Percentiles rank a stretch among this genome's conserved stretches.
Conservation (phyloP, 2,113 vertebrate species). For the Tyrannus savana region DNA sequence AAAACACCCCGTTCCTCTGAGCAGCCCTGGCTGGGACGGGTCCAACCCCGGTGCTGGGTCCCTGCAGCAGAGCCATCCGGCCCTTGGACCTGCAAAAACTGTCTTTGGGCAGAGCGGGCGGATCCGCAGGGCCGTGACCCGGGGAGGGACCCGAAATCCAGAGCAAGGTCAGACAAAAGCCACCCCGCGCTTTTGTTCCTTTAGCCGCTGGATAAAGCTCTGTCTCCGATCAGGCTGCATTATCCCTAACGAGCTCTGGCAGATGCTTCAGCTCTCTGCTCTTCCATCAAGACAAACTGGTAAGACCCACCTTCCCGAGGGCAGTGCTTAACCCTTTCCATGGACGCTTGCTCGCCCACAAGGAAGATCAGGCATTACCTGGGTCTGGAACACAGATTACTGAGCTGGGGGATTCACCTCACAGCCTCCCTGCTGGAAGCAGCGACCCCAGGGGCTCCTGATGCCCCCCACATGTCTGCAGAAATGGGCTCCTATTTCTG, state of each 20-base stretch:
- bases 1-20: background rate
- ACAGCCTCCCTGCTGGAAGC: background rate
- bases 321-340: background rate
- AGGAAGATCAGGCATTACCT: background rate
- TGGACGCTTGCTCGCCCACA: rapidly evolving
- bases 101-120: background rate
- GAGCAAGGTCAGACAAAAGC: slow-evolving; percentile 20
- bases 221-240: slow-evolving; percentile 26
- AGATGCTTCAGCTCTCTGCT: slow-evolving; percentile 18
- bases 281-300: background rate
- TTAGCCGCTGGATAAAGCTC: slow-evolving; percentile 6
- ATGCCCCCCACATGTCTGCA: rapidly evolving
- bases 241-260: slow-evolving; percentile 55
- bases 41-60: rapidly evolving
- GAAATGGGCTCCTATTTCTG: background rate
- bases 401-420: background rate
- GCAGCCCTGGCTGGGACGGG: rapidly evolving
- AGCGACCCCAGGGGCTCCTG: rapidly evolving
- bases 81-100: background rate
- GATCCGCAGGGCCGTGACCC: background rate
- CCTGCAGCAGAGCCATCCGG: background rate
- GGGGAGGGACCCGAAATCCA: background rate
- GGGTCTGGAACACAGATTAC: background rate
- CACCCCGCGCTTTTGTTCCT: background rate
- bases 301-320: background rate